Conservation (phyloP, 2,888 invertebrate genomes). For the Ischnus inquisitorius region DNA sequence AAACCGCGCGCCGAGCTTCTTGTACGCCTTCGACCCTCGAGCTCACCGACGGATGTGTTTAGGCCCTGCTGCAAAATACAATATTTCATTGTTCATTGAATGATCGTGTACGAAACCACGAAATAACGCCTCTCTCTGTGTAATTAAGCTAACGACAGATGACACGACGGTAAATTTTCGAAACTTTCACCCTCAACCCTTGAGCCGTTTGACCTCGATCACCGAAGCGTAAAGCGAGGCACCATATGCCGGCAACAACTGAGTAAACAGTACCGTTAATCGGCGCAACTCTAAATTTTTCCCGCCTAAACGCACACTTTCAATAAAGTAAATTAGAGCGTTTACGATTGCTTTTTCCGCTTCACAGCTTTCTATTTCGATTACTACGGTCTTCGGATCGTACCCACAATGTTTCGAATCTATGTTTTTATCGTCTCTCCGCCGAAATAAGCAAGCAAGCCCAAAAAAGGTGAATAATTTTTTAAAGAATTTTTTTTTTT, state of each 20-base stretch:
- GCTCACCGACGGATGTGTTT: slow-evolving; percentile 85
- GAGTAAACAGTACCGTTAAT: neutral
- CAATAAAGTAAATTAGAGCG: too few species aligned
- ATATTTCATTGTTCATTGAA: neutral
- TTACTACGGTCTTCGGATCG: neutral
- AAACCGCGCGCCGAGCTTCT: slow-evolving; percentile 87
- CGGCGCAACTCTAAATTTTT: neutral
- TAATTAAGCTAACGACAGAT: neutral
- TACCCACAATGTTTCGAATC: neutral
- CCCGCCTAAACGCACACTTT: neutral
- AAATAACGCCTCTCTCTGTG: neutral
- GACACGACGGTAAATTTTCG: neutral
- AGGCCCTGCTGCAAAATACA: slow-evolving; percentile 83
- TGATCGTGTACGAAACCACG: neutral
- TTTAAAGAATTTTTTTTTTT: too few species aligned
- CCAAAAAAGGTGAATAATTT: too few species aligned
- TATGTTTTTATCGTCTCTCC: neutral
- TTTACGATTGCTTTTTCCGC: too few species aligned
- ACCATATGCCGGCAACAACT: neutral
- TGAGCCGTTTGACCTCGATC: neutral
- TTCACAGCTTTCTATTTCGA: neutral
- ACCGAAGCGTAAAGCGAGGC: neutral
- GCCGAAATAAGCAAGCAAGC: too few species aligned
- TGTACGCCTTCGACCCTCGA: slow-evolving; percentile 87
- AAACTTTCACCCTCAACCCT: neutral